These are phyloP conservation scores for Brachionus manjavacas DNA, from an alignment of 1,140 invertebrate genomes.

Conservation along the genomic window DNA sequence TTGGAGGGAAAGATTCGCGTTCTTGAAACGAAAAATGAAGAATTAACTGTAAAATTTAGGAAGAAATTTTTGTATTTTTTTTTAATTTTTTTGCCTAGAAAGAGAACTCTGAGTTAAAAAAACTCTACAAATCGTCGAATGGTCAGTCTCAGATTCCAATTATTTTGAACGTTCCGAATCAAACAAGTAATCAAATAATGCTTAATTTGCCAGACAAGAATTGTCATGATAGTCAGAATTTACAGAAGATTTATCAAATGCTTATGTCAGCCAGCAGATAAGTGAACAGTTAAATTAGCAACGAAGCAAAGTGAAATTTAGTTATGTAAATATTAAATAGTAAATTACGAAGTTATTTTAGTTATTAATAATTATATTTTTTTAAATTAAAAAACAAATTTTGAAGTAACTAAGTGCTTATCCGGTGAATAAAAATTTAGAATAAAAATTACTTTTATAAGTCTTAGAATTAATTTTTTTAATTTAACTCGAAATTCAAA, in stretches of 20 bases:
- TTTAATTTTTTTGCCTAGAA: neutral
- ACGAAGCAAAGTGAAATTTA: neutral
- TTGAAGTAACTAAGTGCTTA: neutral
- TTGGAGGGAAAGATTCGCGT: neutral
- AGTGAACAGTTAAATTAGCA: neutral
- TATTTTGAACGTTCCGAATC: conserved; percentile 19
- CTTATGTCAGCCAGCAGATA: neutral
- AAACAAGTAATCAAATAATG: neutral
- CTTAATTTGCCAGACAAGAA: neutral
- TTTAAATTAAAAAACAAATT: neutral
- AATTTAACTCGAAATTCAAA: neutral
- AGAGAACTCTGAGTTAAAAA: conserved; percentile 8
- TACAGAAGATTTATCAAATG: conserved; percentile 9
- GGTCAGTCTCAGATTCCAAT: neutral
- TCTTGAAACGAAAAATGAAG: neutral
- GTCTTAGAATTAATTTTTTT: neutral
- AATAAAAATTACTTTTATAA: neutral
- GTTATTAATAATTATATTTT: neutral
- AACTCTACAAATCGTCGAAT: neutral
- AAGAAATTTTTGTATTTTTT: neutral
- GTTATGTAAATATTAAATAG: neutral
- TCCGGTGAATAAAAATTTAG: neutral
- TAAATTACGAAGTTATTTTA: neutral
- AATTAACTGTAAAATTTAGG: neutral
- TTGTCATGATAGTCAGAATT: neutral